Percentiles rank a stretch among this genome's conserved stretches.
These are phyloP conservation scores for Ptilodon capucinus DNA, from an alignment of 2,888 invertebrate genomes.

Conservation along the genomic window DNA sequence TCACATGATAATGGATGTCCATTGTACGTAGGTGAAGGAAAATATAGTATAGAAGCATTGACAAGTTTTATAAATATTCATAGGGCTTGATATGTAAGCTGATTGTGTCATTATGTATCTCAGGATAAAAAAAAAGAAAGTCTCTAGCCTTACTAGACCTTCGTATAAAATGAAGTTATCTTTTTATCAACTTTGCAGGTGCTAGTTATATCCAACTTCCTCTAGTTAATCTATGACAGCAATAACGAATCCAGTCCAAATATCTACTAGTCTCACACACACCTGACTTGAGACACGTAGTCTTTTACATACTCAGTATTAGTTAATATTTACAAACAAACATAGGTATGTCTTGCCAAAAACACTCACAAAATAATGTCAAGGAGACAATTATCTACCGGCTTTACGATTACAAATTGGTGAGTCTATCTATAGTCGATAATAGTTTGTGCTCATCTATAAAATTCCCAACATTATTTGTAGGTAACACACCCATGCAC, in stretches of 20 bases:
- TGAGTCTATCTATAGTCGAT: background rate
- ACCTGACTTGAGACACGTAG: constrained; percentile 1
- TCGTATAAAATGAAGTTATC: too few species aligned
- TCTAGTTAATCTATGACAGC: background rate
- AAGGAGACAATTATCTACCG: background rate
- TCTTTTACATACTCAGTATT: background rate
- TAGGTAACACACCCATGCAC: too few species aligned
- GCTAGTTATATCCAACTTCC: background rate
- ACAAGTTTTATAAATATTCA: background rate
- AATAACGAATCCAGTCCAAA: background rate
- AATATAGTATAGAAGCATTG: background rate
- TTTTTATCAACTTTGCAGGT: too few species aligned
- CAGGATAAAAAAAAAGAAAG: too few species aligned
- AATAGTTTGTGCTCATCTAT: background rate
- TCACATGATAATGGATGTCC: background rate
- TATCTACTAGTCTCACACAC: background rate
- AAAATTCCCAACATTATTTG: background rate
- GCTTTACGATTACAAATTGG: background rate
- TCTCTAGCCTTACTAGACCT: too few species aligned
- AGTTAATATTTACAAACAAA: constrained; percentile 1
- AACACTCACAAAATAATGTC: background rate
- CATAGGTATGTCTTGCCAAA: background rate
- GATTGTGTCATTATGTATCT: too few species aligned
- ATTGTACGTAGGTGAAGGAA: background rate
- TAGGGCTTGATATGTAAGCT: too few species aligned